These are phyloP conservation scores for Achatina immaculata DNA, from an alignment of 1,140 invertebrate species.

Conservation along the genomic window DNA sequence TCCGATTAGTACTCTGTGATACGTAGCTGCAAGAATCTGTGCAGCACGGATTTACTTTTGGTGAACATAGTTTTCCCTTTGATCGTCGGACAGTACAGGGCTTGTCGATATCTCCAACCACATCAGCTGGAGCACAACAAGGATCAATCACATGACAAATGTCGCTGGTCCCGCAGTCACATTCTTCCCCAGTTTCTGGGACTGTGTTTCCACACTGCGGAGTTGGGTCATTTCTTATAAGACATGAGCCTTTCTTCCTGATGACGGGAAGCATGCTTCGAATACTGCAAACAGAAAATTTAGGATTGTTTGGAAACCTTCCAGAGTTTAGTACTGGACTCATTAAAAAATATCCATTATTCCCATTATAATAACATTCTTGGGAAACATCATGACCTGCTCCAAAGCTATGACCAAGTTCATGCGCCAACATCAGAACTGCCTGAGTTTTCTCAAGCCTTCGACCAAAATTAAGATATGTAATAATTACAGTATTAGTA, in stretches of 20 bases:
- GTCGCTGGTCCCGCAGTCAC: conserved; percentile 58
- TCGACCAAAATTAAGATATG: conserved; percentile 47
- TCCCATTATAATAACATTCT: conserved; percentile 44
- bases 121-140: conserved; percentile 58
- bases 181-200: conserved; percentile 58
- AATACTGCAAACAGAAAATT: conserved; percentile 62
- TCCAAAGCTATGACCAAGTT: conserved; percentile 66
- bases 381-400: conserved; percentile 54
- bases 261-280: conserved; percentile 59
- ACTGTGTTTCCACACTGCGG: conserved; percentile 58
- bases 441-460: conserved; percentile 38
- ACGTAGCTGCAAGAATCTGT: conserved; percentile 43
- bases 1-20: background rate
- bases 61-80: conserved; percentile 50
- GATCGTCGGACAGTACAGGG: conserved; percentile 53
- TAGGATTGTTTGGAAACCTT: conserved; percentile 51
- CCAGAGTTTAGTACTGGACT: conserved; percentile 49
- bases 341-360: conserved; percentile 62
- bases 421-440: conserved; percentile 56
- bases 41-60: conserved; percentile 51
- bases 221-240: conserved; percentile 11
- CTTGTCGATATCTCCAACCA: conserved; percentile 24
- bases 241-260: conserved; percentile 52
- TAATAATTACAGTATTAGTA: conserved; percentile 57
- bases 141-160: conserved; percentile 52